Conservation (phyloP, 2,888 invertebrate species). For the Sacculina carcini region DNA sequence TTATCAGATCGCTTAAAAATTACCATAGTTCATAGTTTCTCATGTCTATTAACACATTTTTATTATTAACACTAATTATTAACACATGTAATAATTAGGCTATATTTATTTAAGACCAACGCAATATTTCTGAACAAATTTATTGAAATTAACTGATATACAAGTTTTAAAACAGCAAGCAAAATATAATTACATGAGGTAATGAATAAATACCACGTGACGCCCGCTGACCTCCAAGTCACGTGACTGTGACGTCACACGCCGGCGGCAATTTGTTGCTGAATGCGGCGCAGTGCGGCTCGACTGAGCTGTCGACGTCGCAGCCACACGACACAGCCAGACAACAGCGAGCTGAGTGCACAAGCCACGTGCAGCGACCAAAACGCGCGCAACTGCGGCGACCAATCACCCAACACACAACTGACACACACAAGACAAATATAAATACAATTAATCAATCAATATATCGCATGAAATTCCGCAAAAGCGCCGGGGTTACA, state of each 20-base stretch:
- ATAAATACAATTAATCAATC: neutral
- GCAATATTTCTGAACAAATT: too few relatives aligned
- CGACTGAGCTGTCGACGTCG: neutral
- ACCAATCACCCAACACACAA: neutral
- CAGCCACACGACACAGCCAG: neutral
- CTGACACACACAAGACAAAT: neutral
- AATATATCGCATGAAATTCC: neutral
- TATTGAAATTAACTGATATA: too few relatives aligned
- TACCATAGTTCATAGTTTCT: too few relatives aligned
- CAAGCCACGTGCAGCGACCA: neutral
- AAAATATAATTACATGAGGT: neutral
- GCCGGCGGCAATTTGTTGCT: neutral
- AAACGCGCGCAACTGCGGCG: neutral
- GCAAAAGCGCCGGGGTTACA: neutral
- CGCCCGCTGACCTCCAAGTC: too few relatives aligned
- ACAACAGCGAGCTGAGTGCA: neutral
- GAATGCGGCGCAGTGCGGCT: neutral
- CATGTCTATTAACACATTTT: too few relatives aligned
- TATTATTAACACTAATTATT: too few relatives aligned
- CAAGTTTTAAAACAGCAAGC: too few relatives aligned
- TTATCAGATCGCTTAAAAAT: too few relatives aligned
- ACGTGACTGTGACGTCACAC: neutral
- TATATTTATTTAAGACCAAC: too few relatives aligned
- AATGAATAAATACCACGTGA: too few relatives aligned
- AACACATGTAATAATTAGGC: too few relatives aligned